Evolutionary conservation across 2,888 invertebrate species (phyloP), one percentile per base, ranked within the genome.

Genomic region (Hydroisotoma schaefferi): DNA sequence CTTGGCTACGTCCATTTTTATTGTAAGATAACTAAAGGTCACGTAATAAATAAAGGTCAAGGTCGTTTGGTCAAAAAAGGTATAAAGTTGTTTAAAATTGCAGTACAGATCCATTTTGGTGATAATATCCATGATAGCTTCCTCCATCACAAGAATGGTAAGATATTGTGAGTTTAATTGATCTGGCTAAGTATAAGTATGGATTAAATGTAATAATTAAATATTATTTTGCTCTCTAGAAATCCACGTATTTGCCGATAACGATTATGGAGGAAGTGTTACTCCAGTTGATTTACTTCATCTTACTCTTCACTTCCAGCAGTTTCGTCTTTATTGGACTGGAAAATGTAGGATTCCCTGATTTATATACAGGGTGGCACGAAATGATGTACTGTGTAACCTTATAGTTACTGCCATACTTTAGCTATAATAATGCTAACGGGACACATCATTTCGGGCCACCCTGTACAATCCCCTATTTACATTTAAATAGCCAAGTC

Each of bases 271-370:
- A 65, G 20, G 65, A 65, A 53, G 53, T 59, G 25, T 57, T 65
- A 52, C 59, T 65, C n/a, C 62, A 65, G 29, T 51, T 65, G 22
- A 57, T 65, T 27, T 65, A 65, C 43, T 65, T 65, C 54, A 59
- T 65, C 33, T 57, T 60, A 23, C 22, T 65, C 27, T 62, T 65
- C 26, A 62, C 62, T 3, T 53, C 59, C 25, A 57, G 62, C 46
- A 56, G 57, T 6, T 62, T 65, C 46, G 59, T 59, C 5, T 28
- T 62, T 18, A 54, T 60, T 51, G 65, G 65, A 28, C 38, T 65
- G 12, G 65, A 65, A 40, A 62, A 55, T 57, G 65, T 65, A 29
- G 43, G 43, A 10, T 40, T 5, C 4, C 15, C 33, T 15, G 20
- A 18, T 33, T 43, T 10, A 51, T 27, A 38, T 44, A 20, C n/a